These are phyloP conservation scores for Thrips palmi DNA, from an alignment of 1,140 invertebrate genomes.

Conservation along the genomic window DNA sequence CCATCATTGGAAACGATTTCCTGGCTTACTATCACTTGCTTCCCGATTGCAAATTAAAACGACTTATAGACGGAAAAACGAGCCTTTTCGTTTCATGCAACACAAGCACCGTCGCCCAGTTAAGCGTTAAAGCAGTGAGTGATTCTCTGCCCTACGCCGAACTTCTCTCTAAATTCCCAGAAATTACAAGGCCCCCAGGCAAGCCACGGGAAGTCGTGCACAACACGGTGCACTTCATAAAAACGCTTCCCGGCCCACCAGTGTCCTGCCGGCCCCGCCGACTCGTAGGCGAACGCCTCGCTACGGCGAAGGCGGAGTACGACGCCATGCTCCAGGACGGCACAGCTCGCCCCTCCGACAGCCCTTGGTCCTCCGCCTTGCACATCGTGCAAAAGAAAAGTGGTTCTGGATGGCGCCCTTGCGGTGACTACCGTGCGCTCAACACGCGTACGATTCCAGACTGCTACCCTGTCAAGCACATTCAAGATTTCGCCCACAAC, in stretches of 20 bases:
- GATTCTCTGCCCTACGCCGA: too few relatives aligned
- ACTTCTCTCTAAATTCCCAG: too few relatives aligned
- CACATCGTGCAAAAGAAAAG: constrained; percentile 27
- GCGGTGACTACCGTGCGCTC: too few relatives aligned
- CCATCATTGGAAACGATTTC: constrained; percentile 24
- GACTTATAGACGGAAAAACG: constrained; percentile 18
- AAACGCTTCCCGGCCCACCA: constrained; percentile 21
- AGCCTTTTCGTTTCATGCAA: not conserved
- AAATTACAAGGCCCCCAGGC: too few relatives aligned
- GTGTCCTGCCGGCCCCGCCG: constrained; percentile 21
- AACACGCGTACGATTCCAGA: too few relatives aligned
- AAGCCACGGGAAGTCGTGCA: too few relatives aligned
- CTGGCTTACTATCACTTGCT: constrained; percentile 19
- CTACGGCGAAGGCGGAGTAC: constrained; percentile 17
- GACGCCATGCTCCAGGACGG: constrained; percentile 18
- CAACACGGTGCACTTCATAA: constrained; percentile 17
- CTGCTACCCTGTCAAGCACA: constrained; percentile 18
- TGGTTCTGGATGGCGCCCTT: constrained; percentile 13
- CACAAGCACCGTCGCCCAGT: too few relatives aligned
- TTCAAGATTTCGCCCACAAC: constrained; percentile 18
- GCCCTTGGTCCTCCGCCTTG: constrained; percentile 24
- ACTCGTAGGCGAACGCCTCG: constrained; percentile 19
- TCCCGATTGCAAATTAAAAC: constrained; percentile 17
- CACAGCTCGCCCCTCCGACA: constrained; percentile 18
- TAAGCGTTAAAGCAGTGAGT: too few relatives aligned